Conservation (phyloP, 2,113 vertebrate species). For the Pavo muticus region DNA sequence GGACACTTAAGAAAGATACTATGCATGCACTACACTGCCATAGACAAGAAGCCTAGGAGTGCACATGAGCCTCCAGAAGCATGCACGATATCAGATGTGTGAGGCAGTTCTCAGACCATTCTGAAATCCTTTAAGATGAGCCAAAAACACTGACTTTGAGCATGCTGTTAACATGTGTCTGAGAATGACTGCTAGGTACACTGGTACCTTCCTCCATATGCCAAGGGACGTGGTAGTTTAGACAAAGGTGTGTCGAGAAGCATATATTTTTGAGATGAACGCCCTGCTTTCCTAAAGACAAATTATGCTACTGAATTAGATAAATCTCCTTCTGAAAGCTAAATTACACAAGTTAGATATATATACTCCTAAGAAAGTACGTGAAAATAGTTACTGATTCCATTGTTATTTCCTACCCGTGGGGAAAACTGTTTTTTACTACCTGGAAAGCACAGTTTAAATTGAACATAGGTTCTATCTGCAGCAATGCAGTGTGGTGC, state of each 20-base stretch:
- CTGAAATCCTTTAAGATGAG: not conserved
- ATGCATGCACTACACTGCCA: not conserved
- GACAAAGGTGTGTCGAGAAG: accelerated
- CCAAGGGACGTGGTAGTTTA: not conserved
- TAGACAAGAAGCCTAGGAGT: not conserved
- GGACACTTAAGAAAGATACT: not conserved
- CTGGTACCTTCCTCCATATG: not conserved
- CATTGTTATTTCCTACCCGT: not conserved
- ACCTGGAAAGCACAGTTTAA: not conserved
- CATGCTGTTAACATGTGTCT: accelerated
- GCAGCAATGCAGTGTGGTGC: not conserved
- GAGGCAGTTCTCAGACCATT: not conserved
- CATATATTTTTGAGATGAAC: not conserved
- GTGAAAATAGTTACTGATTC: not conserved
- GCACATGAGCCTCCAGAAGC: not conserved
- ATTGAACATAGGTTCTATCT: accelerated
- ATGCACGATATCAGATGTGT: accelerated
- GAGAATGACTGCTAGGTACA: not conserved
- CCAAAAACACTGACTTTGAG: not conserved
- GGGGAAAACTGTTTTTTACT: not conserved
- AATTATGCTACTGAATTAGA: not conserved
- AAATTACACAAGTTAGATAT: not conserved
- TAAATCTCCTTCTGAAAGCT: not conserved
- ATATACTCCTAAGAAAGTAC: not conserved
- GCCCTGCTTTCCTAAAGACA: not conserved